Evolutionary conservation across 2,113 vertebrate species (phyloP).

Genomic region (Turdus rufiventris): DNA sequence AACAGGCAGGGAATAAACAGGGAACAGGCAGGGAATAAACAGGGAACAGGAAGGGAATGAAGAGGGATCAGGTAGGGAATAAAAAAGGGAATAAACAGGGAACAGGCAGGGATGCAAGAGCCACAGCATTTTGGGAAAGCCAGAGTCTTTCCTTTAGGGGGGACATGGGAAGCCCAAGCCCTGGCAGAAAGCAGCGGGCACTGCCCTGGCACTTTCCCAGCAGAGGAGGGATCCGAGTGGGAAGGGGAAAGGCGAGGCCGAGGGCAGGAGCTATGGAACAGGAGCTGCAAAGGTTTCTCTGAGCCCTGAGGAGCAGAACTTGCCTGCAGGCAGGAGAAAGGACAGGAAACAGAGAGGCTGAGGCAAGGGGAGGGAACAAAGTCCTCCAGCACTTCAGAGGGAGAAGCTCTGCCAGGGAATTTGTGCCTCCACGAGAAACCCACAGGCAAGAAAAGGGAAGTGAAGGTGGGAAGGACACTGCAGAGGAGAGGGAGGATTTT

Average conservation of each 20-base stretch:
- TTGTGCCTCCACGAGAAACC: neutral
- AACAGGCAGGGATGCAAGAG: neutral
- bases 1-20: no score
- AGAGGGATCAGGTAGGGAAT: neutral
- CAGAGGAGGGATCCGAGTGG: fast-evolving
- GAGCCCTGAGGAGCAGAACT: neutral
- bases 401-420: neutral
- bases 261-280: neutral
- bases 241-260: neutral
- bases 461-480: neutral
- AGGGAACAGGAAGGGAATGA: no score
- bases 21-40: neutral
- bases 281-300: neutral
- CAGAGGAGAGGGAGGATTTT: neutral
- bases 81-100: neutral
- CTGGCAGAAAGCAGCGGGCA: fast-evolving
- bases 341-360: neutral
- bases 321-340: constrained; percentile 9
- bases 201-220: neutral
- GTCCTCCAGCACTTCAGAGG: neutral
- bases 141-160: neutral
- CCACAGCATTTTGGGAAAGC: neutral
- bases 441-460: neutral
- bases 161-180: neutral
- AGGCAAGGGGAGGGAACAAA: neutral